These are phyloP conservation scores for Oophaga pumilio DNA, from an alignment of 2,113 vertebrate species.

Conservation along the genomic window DNA sequence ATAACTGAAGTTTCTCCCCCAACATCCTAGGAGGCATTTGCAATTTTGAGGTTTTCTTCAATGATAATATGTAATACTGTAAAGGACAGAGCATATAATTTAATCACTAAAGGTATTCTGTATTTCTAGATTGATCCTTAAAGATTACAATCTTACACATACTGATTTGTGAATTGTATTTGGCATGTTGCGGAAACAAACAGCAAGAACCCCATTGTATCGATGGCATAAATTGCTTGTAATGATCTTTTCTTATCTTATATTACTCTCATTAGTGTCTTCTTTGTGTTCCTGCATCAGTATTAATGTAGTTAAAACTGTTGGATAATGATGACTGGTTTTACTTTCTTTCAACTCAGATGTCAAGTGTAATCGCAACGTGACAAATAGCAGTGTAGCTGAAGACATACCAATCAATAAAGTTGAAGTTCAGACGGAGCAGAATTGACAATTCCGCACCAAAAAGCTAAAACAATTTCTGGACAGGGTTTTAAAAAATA, in stretches of 20 bases:
- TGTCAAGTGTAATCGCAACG: background rate
- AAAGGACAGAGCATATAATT: background rate
- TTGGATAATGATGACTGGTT: background rate
- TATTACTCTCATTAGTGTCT: slow-evolving; percentile 43
- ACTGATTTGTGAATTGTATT: slow-evolving; percentile 13
- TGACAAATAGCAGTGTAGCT: background rate
- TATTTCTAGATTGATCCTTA: slow-evolving; percentile 26
- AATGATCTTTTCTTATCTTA: slow-evolving; percentile 53
- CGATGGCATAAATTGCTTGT: slow-evolving; percentile 46
- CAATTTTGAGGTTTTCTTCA: background rate
- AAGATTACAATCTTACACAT: slow-evolving; percentile 8
- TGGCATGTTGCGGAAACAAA: slow-evolving; percentile 52
- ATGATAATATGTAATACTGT: background rate
- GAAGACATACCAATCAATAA: background rate
- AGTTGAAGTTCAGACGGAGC: background rate
- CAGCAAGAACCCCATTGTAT: slow-evolving; percentile 33
- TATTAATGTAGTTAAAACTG: slow-evolving; percentile 2
- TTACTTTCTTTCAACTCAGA: slow-evolving; percentile 15
- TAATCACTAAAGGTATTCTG: too few relatives aligned
- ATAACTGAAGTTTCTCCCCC: background rate
- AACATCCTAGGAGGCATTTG: background rate
- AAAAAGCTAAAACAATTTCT: too few relatives aligned
- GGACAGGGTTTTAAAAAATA: too few relatives aligned
- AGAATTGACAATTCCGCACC: too few relatives aligned
- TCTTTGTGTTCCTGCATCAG: slow-evolving; percentile 9